A percentile compares a stretch with the other conserved stretches of the same genome.
phyloP scores from a whole-genome alignment of 2,888 invertebrate species.

The Spodoptera exigua region DNA sequence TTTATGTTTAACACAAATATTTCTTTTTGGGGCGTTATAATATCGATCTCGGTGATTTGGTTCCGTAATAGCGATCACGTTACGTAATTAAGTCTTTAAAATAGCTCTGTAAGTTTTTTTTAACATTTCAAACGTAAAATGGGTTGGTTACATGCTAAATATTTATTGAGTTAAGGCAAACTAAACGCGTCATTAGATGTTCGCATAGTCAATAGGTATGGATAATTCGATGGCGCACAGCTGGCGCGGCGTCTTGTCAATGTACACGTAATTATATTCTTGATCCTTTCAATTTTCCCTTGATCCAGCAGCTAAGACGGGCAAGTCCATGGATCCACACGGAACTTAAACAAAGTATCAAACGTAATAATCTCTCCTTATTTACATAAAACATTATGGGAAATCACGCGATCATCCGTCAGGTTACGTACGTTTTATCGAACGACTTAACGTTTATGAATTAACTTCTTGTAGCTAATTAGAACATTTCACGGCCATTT shows the following conservation, averaged over 20 bases:
- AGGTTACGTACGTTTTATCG: conserved; percentile 7
- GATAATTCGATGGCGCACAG: conserved; percentile 21
- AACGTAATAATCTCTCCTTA: conserved; percentile 27
- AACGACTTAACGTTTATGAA: no score
- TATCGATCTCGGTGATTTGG: conserved; percentile 59
- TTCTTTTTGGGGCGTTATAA: conserved; percentile 65
- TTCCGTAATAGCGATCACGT: conserved; percentile 53
- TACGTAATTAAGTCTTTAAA: conserved; percentile 60
- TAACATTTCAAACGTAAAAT: conserved; percentile 15
- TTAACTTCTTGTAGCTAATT: no score
- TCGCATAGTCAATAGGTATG: conserved; percentile 14
- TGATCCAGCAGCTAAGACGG: conserved; percentile 51
- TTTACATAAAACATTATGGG: conserved; percentile 34
- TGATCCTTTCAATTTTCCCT: conserved; percentile 57
- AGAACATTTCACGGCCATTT: no score
- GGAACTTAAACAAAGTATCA: conserved; percentile 38
- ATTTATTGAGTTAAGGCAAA: neutral
- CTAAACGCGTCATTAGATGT: neutral
- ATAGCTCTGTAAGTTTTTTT: conserved; percentile 26
- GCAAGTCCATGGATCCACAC: conserved; percentile 34
- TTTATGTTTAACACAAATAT: conserved; percentile 73
- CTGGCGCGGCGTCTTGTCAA: conserved; percentile 26
- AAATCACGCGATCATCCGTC: conserved; percentile 26
- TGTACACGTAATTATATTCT: conserved; percentile 55
- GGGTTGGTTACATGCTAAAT: no score